These are phyloP conservation scores for Protonemura montana DNA, from an alignment of 2,888 invertebrate species.

Conservation along the genomic window DNA sequence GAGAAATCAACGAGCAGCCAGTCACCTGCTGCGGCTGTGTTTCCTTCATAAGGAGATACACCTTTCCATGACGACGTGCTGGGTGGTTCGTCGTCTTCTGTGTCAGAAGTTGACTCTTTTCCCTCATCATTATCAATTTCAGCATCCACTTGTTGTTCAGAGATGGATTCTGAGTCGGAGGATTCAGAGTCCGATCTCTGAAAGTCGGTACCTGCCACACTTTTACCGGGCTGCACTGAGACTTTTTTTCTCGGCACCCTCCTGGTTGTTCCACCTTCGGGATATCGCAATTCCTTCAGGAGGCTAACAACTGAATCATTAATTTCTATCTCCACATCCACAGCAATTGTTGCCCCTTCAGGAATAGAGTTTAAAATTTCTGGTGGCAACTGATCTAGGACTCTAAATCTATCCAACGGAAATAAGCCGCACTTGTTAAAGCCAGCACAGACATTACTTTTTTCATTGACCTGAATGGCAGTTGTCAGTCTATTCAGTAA, in stretches of 20 bases:
- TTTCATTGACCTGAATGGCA: background rate
- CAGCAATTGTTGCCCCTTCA: background rate
- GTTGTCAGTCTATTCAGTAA: background rate
- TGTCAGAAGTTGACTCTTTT: background rate
- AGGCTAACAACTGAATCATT: background rate
- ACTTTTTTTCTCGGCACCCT: background rate
- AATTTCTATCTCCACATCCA: background rate
- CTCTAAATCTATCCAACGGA: background rate
- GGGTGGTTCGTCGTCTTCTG: too few species aligned
- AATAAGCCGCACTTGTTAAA: constrained; percentile 7
- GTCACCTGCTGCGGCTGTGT: background rate
- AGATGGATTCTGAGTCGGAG: background rate
- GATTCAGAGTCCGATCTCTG: background rate
- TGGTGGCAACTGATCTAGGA: background rate
- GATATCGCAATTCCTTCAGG: background rate
- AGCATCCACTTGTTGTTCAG: background rate
- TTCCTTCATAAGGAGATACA: background rate
- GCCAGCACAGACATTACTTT: background rate
- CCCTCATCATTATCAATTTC: background rate
- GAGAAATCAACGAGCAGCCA: background rate
- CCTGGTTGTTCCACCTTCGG: background rate
- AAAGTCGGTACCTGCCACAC: background rate
- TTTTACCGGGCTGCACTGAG: background rate
- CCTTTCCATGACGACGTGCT: background rate
- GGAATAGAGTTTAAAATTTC: background rate